phyloP scores from a whole-genome alignment of 2,113 vertebrate genomes.

The Elephantulus edwardii region DNA sequence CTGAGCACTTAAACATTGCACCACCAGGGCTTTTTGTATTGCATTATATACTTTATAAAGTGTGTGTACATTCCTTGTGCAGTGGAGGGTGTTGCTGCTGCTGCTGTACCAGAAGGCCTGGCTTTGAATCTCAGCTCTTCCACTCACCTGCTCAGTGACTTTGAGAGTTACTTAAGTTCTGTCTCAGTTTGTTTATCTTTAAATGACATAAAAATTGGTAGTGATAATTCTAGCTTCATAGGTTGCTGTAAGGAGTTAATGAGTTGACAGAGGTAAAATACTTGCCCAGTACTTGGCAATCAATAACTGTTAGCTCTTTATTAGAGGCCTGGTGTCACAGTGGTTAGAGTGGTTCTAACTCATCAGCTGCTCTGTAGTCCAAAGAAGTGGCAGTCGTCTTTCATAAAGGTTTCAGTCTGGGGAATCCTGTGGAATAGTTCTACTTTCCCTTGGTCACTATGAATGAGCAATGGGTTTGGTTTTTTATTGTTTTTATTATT shows the following conservation, averaged over 20 bases:
- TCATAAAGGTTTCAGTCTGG: too few species aligned
- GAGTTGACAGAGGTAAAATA: neutral
- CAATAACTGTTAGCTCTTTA: neutral
- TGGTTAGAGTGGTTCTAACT: too few species aligned
- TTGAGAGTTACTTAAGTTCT: neutral
- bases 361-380: too few species aligned
- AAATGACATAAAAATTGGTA: neutral
- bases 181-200: neutral
- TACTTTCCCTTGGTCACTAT: too few species aligned
- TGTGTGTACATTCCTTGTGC: accelerated
- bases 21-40: neutral
- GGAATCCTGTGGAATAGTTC: too few species aligned
- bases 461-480: too few species aligned
- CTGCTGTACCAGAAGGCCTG: neutral
- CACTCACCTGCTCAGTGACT: neutral
- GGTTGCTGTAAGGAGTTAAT: neutral
- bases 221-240: neutral
- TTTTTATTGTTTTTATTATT: too few species aligned
- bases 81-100: neutral
- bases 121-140: neutral
- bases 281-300: neutral
- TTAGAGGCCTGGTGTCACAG: too few species aligned
- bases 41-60: neutral
- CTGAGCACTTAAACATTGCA: neutral
- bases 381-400: too few species aligned